Percentiles rank a stretch among this genome's conserved stretches.
phyloP scores from a whole-genome alignment of 2,113 vertebrate genomes.

The Colinus virginianus region DNA sequence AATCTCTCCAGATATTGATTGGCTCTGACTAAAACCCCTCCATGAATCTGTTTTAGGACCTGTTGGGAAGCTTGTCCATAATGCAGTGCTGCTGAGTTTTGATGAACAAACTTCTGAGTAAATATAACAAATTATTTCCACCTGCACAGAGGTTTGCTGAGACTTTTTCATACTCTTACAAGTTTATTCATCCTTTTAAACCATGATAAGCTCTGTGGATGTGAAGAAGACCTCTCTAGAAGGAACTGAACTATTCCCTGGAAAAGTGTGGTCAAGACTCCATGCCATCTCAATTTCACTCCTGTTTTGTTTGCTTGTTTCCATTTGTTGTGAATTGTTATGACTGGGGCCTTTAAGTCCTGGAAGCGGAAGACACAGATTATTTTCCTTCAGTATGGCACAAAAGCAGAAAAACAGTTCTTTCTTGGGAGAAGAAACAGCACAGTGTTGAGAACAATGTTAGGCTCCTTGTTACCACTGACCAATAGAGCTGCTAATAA shows the following conservation, averaged over 20 bases:
- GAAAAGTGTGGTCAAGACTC: background rate
- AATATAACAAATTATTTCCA: background rate
- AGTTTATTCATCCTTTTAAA: background rate
- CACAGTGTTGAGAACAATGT: background rate
- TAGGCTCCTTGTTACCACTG: background rate
- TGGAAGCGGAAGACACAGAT: background rate
- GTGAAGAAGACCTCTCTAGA: background rate
- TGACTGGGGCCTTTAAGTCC: background rate
- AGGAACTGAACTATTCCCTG: background rate
- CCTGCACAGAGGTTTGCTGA: background rate
- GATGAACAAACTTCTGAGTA: background rate
- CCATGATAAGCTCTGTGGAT: background rate
- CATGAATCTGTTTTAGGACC: background rate
- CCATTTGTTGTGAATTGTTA: background rate
- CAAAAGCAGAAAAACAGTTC: background rate
- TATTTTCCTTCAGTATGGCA: accelerated
- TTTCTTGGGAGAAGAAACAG: background rate
- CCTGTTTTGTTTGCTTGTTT: background rate
- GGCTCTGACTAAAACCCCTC: slow-evolving; percentile 23
- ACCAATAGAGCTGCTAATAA: background rate
- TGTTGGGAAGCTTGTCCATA: background rate
- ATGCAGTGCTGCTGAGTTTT: background rate
- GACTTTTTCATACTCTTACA: background rate
- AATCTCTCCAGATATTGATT: slow-evolving; percentile 51
- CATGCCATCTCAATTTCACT: background rate